A percentile compares a stretch with the other conserved stretches of the same genome.
Evolutionary conservation across 2,113 vertebrate genomes (phyloP).

Genomic region (Saccopteryx leptura): DNA sequence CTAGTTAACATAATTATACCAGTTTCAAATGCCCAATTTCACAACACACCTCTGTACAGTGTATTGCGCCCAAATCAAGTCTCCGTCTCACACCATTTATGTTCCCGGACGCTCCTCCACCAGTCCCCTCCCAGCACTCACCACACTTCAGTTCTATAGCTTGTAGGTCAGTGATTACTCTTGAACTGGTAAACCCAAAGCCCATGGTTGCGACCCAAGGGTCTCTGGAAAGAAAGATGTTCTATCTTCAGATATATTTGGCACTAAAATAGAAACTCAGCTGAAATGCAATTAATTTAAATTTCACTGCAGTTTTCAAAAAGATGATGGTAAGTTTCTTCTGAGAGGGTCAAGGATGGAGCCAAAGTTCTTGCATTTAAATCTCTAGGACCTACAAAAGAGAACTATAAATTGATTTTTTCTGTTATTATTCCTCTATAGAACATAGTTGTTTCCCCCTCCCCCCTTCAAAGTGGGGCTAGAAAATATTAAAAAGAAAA

Average conservation of each 20-base stretch:
- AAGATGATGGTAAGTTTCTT: slow-evolving; percentile 63
- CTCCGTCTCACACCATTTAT: too few species aligned
- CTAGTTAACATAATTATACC: too few species aligned
- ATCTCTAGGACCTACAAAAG: background rate
- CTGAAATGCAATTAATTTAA: background rate
- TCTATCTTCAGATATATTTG: background rate
- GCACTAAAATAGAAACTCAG: background rate
- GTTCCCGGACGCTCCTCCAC: too few species aligned
- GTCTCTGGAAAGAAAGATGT: background rate
- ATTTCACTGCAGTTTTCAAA: slow-evolving; percentile 42
- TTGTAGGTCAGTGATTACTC: background rate
- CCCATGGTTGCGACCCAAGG: background rate
- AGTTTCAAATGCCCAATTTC: too few species aligned
- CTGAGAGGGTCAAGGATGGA: background rate
- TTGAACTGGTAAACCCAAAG: background rate
- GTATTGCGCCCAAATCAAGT: too few species aligned
- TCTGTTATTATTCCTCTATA: background rate
- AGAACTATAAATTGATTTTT: background rate
- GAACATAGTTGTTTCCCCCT: background rate
- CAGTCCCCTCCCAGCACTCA: too few species aligned
- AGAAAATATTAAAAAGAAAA: slow-evolving; percentile 16
- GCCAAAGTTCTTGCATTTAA: background rate
- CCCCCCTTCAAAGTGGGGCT: background rate
- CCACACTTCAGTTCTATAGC: background rate
- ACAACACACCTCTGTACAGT: too few species aligned